Base-by-base conservation (phyloP, 2,888 invertebrate species). In the Dolomedes plantarius region DNA sequence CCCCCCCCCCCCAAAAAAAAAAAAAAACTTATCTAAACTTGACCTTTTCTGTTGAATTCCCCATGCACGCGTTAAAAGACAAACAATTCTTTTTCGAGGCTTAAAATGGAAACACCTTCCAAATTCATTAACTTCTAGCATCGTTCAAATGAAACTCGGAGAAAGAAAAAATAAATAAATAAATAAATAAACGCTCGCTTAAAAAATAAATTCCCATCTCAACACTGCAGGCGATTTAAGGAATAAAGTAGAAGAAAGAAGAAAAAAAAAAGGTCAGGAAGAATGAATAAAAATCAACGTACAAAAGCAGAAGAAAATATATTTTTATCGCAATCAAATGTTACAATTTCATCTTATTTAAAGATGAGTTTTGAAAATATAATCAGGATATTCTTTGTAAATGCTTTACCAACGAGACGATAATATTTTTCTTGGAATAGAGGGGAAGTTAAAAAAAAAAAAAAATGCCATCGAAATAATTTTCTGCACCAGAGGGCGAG, bases 281-380 rank as follows among this genome's bases (percentile, higher is more conserved):
- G n/a, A n/a, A n/a, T n/a, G n/a, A n/a, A n/a, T n/a, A n/a, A n/a
- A n/a, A n/a, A n/a, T n/a, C n/a, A 56, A 23, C 6, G 16, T 23
- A 56, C 56, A 56, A 56, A 56, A 56, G 23, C 19, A 23, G 13
- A 46, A n/a, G 16, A 23, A 56, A 56, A 56, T 23, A 56, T 11
- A 56, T 56, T 56, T 46, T 56, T 23, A 56, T 56, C 56, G 56
- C 56, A 56, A 56, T 56, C 56, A 56, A 23, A 56, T 56, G 19
- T 6, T 56, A 2, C 56, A 23, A 56, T 56, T 56, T 56, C 56
- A 56, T 56, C 23, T 56, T 56, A 19, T 56, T 56, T 56, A 23
- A 23, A 56, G 23, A 56, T 56, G 23, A 23, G 56, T 56, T 56
- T 56, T 56, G 23, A 56, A 56, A 56, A 56, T 23, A 56, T 56